Percentiles rank a stretch among this genome's conserved stretches.
Conservation (phyloP, 2,113 vertebrate genomes). For the Pterocles gutturalis region DNA sequence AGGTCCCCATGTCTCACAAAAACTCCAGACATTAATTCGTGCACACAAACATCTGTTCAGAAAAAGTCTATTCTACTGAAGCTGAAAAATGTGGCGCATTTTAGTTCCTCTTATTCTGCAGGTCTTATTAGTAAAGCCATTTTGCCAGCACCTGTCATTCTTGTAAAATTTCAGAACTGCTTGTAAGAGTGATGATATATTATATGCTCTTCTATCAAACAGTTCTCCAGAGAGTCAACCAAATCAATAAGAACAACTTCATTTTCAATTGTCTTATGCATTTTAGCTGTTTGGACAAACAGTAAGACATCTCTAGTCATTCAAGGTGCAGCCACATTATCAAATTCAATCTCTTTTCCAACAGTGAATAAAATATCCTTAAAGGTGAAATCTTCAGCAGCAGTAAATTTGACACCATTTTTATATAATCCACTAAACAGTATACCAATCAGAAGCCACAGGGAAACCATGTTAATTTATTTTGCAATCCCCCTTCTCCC, state of each 20-base stretch:
- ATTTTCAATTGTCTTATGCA: slow-evolving; percentile 36
- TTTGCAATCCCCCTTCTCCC: not conserved
- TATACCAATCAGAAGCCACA: not conserved
- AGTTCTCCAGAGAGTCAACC: slow-evolving; percentile 29
- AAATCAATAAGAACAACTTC: slow-evolving; percentile 48
- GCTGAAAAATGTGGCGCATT: not conserved
- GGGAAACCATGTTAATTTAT: slow-evolving; percentile 16
- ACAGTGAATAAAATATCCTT: slow-evolving; percentile 42
- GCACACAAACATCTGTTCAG: not conserved
- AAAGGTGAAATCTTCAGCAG: slow-evolving; percentile 23
- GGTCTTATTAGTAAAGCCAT: slow-evolving; percentile 52
- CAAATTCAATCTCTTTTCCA: slow-evolving; percentile 42
- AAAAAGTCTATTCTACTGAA: not conserved
- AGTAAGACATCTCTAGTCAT: slow-evolving; percentile 38
- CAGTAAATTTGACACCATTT: slow-evolving; percentile 32
- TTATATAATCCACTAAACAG: not conserved
- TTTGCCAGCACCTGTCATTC: slow-evolving; percentile 1
- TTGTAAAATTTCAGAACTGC: slow-evolving; percentile 23
- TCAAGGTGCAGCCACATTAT: slow-evolving; percentile 12
- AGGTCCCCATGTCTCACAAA: not conserved
- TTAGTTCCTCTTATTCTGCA: not conserved
- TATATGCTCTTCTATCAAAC: slow-evolving; percentile 36
- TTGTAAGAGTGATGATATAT: not conserved
- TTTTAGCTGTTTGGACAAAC: slow-evolving; percentile 50
- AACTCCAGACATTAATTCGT: not conserved